Conservation (phyloP, 1,140 invertebrate species). For the Panagrolaimus sp. region DNA sequence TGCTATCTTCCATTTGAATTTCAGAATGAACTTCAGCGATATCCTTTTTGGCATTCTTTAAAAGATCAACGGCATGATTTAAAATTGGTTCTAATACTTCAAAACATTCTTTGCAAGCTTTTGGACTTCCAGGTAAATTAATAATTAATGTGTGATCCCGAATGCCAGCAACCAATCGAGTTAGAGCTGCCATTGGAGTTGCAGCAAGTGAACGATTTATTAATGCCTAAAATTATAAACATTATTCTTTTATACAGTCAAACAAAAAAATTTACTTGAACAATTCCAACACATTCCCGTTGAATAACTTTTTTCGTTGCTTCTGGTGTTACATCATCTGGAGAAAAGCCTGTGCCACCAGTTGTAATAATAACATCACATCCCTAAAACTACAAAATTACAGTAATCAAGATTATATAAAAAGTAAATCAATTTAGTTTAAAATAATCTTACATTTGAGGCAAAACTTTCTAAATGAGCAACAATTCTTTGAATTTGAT, state of each 20-base stretch:
- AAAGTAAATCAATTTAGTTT: no score
- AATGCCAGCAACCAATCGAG: slow-evolving; percentile 27
- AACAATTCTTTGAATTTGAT: not conserved
- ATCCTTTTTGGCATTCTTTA: slow-evolving; percentile 17
- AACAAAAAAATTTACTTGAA: slow-evolving; percentile 13
- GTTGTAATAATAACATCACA: slow-evolving; percentile 22
- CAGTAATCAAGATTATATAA: not conserved
- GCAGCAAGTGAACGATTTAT: slow-evolving; percentile 14
- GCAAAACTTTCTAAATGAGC: not conserved
- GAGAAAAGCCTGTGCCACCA: slow-evolving; percentile 22
- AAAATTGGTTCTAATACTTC: slow-evolving; percentile 28
- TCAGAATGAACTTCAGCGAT: slow-evolving; percentile 12
- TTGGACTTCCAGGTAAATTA: slow-evolving; percentile 41
- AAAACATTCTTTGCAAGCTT: slow-evolving; percentile 34
- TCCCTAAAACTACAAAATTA: not conserved
- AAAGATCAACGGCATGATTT: slow-evolving; percentile 29
- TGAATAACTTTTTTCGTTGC: slow-evolving; percentile 40
- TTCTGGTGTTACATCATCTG: slow-evolving; percentile 40
- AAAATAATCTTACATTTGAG: not conserved
- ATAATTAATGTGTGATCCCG: slow-evolving; percentile 31
- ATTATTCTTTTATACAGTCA: not conserved
- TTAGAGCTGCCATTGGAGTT: slow-evolving; percentile 25
- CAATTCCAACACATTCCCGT: slow-evolving; percentile 33
- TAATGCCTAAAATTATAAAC: slow-evolving; percentile 15
- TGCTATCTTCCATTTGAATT: not conserved